Conservation (phyloP, 2,113 vertebrate species). For the Platichthys stellatus region DNA sequence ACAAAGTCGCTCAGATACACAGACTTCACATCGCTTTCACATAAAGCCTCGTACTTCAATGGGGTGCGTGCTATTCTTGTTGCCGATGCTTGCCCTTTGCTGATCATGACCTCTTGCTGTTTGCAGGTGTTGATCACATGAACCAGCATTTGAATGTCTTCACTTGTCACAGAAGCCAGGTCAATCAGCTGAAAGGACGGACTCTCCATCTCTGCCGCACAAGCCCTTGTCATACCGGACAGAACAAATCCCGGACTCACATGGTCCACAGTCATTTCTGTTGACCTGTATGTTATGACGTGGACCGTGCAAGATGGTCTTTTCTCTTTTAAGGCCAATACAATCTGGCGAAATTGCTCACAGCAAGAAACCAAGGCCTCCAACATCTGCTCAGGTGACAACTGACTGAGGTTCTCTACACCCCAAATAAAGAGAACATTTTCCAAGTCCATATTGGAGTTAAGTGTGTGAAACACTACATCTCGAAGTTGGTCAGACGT, state of each 20-base stretch:
- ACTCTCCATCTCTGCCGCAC: slow-evolving; percentile 80
- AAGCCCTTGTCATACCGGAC: slow-evolving; percentile 86
- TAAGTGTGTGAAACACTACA: slow-evolving; percentile 47
- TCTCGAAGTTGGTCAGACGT: slow-evolving; percentile 31
- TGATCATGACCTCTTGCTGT: slow-evolving; percentile 84
- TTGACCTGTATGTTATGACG: slow-evolving; percentile 85
- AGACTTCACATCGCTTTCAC: slow-evolving; percentile 9
- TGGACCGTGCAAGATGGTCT: slow-evolving; percentile 58
- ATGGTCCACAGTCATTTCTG: slow-evolving; percentile 81
- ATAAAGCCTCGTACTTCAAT: slow-evolving; percentile 36
- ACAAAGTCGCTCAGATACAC: slow-evolving; percentile 66
- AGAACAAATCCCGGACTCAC: slow-evolving; percentile 85
- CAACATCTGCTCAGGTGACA: slow-evolving; percentile 71
- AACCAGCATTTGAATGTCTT: slow-evolving; percentile 82
- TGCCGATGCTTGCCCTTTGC: slow-evolving; percentile 77
- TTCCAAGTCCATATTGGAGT: slow-evolving; percentile 61
- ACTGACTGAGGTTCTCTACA: slow-evolving; percentile 79
- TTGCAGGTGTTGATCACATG: slow-evolving; percentile 75
- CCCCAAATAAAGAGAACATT: slow-evolving; percentile 87
- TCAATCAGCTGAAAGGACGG: slow-evolving; percentile 88
- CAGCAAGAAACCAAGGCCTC: slow-evolving; percentile 82
- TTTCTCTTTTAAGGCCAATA: slow-evolving; percentile 80
- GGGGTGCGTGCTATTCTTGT: slow-evolving; percentile 76
- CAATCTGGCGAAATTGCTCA: slow-evolving; percentile 83
- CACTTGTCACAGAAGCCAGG: slow-evolving; percentile 79